These are phyloP conservation scores for Rhaphigaster nebulosa DNA, from an alignment of 2,888 invertebrate genomes.

Conservation along the genomic window DNA sequence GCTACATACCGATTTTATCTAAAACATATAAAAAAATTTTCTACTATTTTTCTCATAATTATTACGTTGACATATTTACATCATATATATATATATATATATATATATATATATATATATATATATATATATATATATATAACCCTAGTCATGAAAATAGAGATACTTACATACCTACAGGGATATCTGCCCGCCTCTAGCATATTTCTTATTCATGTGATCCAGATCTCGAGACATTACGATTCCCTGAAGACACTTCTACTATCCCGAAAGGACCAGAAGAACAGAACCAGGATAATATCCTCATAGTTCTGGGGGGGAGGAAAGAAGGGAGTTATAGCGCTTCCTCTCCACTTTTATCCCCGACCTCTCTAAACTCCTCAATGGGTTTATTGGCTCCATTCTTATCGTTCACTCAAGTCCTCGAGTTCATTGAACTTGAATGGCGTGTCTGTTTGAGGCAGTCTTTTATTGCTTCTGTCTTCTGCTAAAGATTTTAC, in stretches of 20 bases:
- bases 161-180: no score
- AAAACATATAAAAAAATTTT: no score
- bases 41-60: no score
- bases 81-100: no score
- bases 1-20: no score
- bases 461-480: background rate
- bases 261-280: background rate
- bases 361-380: background rate
- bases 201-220: no score
- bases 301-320: background rate
- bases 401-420: background rate
- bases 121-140: no score
- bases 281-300: background rate
- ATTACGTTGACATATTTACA: no score
- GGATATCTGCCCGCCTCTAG: background rate
- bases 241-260: background rate
- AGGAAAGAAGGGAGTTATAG: background rate
- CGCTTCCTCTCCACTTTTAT: background rate
- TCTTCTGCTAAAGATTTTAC: background rate
- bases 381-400: conserved; percentile 29
- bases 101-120: no score
- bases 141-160: no score
- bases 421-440: conserved; percentile 17
- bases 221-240: background rate
- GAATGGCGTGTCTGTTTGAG: background rate